phyloP scores from a whole-genome alignment of 2,888 invertebrate species.

The Phyllotreta striolata region DNA sequence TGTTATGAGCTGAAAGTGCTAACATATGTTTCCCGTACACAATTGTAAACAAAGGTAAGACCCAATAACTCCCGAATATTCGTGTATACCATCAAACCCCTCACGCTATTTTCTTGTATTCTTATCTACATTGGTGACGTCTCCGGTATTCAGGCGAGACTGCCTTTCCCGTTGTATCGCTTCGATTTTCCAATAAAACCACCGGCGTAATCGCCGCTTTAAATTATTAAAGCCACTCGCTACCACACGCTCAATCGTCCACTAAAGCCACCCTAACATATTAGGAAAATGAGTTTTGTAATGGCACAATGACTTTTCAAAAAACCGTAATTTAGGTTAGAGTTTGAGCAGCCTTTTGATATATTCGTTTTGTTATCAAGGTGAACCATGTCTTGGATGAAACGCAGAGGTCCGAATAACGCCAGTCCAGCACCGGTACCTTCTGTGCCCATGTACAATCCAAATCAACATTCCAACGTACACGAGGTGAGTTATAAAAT shows the following conservation, averaged over 20 bases:
- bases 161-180: neutral
- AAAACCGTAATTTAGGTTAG: slow-evolving; percentile 36
- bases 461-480: slow-evolving; percentile 58
- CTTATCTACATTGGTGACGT: slow-evolving; percentile 21
- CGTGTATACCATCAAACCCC: neutral
- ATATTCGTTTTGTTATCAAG: slow-evolving; percentile 31
- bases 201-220: no score
- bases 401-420: slow-evolving; percentile 54
- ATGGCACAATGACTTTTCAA: neutral
- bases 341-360: slow-evolving; percentile 18
- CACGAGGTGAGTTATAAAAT: slow-evolving; percentile 52
- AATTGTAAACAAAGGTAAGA: slow-evolving; percentile 31
- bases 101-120: neutral
- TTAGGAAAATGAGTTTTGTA: neutral
- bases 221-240: neutral
- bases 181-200: neutral
- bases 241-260: neutral
- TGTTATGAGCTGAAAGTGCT: slow-evolving; percentile 38
- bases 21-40: slow-evolving; percentile 40
- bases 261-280: neutral
- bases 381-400: slow-evolving; percentile 59
- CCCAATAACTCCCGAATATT: neutral
- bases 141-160: slow-evolving; percentile 4
- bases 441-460: slow-evolving; percentile 59
- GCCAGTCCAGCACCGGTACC: slow-evolving; percentile 53